These are phyloP conservation scores for Melanotaenia trifasciata DNA, from an alignment of 2,797 vertebrate species.

Conservation along the genomic window DNA sequence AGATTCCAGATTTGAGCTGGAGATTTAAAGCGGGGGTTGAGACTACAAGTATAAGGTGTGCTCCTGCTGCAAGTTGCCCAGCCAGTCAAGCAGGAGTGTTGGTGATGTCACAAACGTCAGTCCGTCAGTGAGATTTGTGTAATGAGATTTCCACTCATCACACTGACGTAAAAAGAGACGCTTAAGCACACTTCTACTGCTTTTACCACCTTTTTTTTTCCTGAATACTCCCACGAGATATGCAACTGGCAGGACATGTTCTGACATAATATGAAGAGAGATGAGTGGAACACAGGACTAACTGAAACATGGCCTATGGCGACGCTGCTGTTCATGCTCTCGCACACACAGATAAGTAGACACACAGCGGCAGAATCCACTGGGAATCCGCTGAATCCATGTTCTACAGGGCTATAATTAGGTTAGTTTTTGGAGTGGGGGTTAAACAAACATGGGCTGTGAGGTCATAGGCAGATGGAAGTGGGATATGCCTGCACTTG, in stretches of 20 bases:
- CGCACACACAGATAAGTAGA: constrained; percentile 42
- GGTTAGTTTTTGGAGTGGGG: constrained; percentile 85
- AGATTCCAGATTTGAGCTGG: constrained; percentile 56
- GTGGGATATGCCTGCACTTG: constrained; percentile 87
- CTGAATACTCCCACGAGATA: constrained; percentile 20
- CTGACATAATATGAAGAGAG: constrained; percentile 53
- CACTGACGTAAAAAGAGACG: constrained; percentile 62
- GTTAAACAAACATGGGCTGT: constrained; percentile 87
- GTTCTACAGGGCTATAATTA: constrained; percentile 83
- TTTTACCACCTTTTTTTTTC: constrained; percentile 22
- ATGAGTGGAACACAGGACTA: constrained; percentile 34
- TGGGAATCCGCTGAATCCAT: constrained; percentile 77
- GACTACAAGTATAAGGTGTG: constrained; percentile 65
- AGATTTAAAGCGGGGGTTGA: constrained; percentile 43
- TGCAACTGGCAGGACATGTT: constrained; percentile 52
- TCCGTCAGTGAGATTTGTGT: constrained; percentile 59
- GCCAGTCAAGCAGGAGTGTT: constrained; percentile 69
- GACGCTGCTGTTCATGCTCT: constrained; percentile 18
- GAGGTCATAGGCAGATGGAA: constrained; percentile 86
- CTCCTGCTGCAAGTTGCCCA: constrained; percentile 56
- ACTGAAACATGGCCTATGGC: constrained; percentile 43
- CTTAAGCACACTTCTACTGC: background rate
- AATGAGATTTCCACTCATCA: constrained; percentile 76
- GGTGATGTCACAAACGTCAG: constrained; percentile 71
- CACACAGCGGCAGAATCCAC: constrained; percentile 68